A percentile compares a stretch with the other conserved stretches of the same genome.
Conservation (phyloP, 1,140 invertebrate species). For the Tribolium madens region DNA sequence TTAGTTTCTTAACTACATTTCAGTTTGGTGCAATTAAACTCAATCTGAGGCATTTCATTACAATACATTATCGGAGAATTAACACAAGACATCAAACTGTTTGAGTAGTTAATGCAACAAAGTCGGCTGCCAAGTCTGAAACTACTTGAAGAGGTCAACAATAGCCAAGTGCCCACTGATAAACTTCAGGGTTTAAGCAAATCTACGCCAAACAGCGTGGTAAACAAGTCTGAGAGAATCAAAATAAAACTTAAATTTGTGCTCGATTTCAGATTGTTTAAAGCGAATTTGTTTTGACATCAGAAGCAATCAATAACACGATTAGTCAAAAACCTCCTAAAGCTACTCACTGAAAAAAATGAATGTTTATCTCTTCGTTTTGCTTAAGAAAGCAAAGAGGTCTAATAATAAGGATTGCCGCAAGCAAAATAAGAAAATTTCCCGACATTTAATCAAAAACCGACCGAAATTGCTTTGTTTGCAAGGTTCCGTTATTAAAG, state of each 20-base stretch:
- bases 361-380: neutral
- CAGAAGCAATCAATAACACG: neutral
- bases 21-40: neutral
- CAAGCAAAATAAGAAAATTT: neutral
- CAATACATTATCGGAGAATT: neutral
- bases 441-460: slow-evolving; percentile 15
- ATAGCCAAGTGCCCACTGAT: neutral
- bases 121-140: neutral
- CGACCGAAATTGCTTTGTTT: slow-evolving; percentile 28
- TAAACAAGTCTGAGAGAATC: neutral
- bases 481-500: slow-evolving; percentile 17
- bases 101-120: neutral
- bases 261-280: neutral
- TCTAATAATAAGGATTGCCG: slow-evolving; percentile 10
- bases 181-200: neutral
- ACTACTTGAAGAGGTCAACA: neutral
- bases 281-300: neutral
- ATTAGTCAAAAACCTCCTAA: neutral
- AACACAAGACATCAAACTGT: neutral
- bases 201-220: neutral
- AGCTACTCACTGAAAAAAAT: neutral
- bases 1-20: neutral
- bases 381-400: neutral
- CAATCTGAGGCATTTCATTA: neutral
- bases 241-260: too few species aligned